A percentile compares a stretch with the other conserved stretches of the same genome.
Conservation (phyloP, 2,888 invertebrate genomes). For the Polyploca ridens region DNA sequence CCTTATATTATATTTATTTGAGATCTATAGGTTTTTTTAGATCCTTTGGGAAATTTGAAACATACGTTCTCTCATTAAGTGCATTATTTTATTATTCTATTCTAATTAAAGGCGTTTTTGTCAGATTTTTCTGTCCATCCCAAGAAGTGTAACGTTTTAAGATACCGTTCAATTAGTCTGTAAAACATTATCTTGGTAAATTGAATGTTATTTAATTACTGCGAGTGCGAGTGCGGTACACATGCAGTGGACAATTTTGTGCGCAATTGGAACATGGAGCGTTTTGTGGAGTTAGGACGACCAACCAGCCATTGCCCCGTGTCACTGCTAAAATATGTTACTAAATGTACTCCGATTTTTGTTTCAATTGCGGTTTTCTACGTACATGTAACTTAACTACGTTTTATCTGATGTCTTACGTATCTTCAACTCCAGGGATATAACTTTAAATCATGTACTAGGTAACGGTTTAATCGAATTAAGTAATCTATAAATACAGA, state of each 20-base stretch:
- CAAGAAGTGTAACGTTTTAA: background rate
- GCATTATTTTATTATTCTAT: background rate
- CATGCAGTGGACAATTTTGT: conserved; percentile 3
- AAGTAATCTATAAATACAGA: too few relatives aligned
- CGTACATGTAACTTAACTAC: background rate
- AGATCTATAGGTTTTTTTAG: too few relatives aligned
- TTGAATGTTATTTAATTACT: conserved; percentile 5
- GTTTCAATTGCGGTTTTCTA: conserved; percentile 1
- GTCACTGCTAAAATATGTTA: background rate
- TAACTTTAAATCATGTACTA: too few relatives aligned
- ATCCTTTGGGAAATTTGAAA: too few relatives aligned
- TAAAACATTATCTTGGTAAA: conserved; percentile 3
- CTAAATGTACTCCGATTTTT: conserved; percentile 1
- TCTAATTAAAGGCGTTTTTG: background rate
- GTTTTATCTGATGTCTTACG: background rate
- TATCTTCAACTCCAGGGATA: too few relatives aligned
- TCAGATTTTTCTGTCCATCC: background rate
- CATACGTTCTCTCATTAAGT: too few relatives aligned
- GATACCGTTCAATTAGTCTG: background rate
- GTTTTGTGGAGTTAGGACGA: background rate
- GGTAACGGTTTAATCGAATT: too few relatives aligned
- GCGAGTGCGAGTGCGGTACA: background rate
- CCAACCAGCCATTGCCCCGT: conserved; percentile 5
- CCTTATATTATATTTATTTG: too few relatives aligned
- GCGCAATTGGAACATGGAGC: background rate